Evolutionary conservation across 2,888 invertebrate genomes (phyloP).

Genomic region (Lymantria dispar): DNA sequence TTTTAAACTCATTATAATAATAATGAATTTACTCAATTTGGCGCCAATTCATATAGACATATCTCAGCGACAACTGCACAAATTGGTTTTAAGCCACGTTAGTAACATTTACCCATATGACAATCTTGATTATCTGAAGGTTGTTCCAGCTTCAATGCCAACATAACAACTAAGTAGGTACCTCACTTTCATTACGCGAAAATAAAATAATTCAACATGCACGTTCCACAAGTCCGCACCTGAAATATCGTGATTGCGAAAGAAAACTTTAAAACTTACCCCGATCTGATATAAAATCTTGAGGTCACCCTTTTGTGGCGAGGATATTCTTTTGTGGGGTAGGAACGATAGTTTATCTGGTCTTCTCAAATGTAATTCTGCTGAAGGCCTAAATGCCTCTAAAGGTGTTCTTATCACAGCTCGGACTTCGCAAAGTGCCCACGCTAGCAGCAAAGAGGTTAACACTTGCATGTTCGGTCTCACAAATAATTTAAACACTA

Average conservation of each 20-base stretch:
- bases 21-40: slow-evolving; percentile 14
- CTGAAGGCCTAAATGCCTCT: slow-evolving; percentile 79
- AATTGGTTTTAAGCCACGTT: slow-evolving; percentile 11
- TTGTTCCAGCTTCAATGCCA: slow-evolving; percentile 31
- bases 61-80: slow-evolving; percentile 1
- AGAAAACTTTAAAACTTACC: slow-evolving; percentile 76
- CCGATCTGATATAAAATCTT: slow-evolving; percentile 89
- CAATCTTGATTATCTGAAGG: slow-evolving; percentile 33
- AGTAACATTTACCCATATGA: slow-evolving; percentile 13
- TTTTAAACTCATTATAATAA: slow-evolving; percentile 3
- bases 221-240: neutral
- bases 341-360: slow-evolving; percentile 70
- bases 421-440: slow-evolving; percentile 60
- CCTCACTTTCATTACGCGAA: slow-evolving; percentile 15
- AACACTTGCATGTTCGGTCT: slow-evolving; percentile 66
- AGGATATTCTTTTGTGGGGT: slow-evolving; percentile 76
- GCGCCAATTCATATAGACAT: slow-evolving; percentile 15
- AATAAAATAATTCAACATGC: slow-evolving; percentile 1
- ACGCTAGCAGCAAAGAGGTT: slow-evolving; percentile 61
- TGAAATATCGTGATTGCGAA: neutral
- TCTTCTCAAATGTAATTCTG: slow-evolving; percentile 71
- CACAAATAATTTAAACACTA: slow-evolving; percentile 26
- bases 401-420: slow-evolving; percentile 79
- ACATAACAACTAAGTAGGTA: slow-evolving; percentile 18
- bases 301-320: slow-evolving; percentile 75